These are phyloP conservation scores for Gadus chalcogrammus DNA, from an alignment of 2,113 vertebrate species.

Conservation along the genomic window DNA sequence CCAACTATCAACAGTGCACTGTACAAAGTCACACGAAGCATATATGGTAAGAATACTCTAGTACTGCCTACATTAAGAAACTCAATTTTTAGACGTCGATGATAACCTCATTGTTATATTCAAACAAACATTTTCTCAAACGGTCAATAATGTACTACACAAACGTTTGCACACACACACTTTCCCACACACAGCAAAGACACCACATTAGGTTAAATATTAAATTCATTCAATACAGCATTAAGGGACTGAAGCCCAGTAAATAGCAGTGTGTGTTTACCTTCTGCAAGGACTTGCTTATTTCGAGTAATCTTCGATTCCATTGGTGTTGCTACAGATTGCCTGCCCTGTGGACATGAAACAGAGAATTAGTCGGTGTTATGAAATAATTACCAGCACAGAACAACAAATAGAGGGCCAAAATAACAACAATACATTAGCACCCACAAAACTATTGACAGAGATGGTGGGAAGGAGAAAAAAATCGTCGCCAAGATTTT, in stretches of 20 bases:
- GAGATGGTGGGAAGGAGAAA: neutral
- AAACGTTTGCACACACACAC: conserved; percentile 35
- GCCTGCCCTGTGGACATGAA: conserved; percentile 85
- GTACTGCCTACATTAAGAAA: no score
- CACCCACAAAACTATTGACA: conserved; percentile 24
- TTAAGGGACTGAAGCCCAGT: conserved; percentile 43
- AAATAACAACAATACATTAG: conserved; percentile 3
- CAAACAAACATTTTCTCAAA: no score
- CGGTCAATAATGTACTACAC: no score
- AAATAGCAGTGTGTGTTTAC: conserved; percentile 77
- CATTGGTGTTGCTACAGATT: conserved; percentile 82
- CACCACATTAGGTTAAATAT: conserved; percentile 52
- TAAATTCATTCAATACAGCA: conserved; percentile 52
- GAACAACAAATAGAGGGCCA: neutral
- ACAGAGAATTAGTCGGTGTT: conserved; percentile 69
- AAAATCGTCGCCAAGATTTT: conserved; percentile 9
- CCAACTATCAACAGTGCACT: no score
- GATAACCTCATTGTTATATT: no score
- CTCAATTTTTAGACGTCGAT: no score
- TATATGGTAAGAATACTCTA: no score
- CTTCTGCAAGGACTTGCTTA: conserved; percentile 83
- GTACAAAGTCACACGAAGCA: no score
- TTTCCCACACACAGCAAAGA: conserved; percentile 8
- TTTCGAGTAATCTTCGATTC: conserved; percentile 88
- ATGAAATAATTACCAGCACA: conserved; percentile 60